Percentiles rank a stretch among this genome's conserved stretches.
Conservation (phyloP, 1,140 invertebrate species). For the Lineus longissimus region DNA sequence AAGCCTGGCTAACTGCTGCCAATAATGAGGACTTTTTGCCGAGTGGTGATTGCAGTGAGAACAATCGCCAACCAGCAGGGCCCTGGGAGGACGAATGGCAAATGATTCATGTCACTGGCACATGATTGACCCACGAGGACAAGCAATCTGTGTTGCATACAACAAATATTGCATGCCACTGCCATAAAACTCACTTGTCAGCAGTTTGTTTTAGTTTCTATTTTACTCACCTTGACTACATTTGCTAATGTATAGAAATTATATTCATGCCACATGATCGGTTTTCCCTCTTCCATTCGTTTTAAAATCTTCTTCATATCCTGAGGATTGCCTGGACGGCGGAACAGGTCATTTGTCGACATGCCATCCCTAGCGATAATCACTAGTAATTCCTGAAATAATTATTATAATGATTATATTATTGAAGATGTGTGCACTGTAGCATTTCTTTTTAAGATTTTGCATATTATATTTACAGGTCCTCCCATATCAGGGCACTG, state of each 20-base stretch:
- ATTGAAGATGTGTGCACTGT: neutral
- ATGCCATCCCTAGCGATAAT: conserved; percentile 53
- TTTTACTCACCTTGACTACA: conserved; percentile 75
- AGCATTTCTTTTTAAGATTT: neutral
- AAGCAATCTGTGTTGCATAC: neutral
- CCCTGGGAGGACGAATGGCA: no score
- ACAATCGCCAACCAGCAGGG: no score
- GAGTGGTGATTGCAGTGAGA: no score
- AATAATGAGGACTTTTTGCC: no score
- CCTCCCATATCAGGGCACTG: neutral
- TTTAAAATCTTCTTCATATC: conserved; percentile 94
- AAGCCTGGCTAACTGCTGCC: no score
- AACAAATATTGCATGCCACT: neutral
- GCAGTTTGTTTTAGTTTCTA: no score
- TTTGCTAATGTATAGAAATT: conserved; percentile 97
- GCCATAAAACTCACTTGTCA: neutral
- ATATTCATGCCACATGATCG: conserved; percentile 97
- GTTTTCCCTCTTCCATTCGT: conserved; percentile 85
- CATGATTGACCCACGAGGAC: neutral
- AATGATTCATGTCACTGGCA: neutral
- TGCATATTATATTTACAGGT: neutral
- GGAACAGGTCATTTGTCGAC: conserved; percentile 48
- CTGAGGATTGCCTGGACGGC: conserved; percentile 49
- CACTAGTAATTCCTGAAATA: conserved; percentile 47
- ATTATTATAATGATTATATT: neutral